phyloP scores from a whole-genome alignment of 1,140 invertebrate species.

The Sycophila sp. region DNA sequence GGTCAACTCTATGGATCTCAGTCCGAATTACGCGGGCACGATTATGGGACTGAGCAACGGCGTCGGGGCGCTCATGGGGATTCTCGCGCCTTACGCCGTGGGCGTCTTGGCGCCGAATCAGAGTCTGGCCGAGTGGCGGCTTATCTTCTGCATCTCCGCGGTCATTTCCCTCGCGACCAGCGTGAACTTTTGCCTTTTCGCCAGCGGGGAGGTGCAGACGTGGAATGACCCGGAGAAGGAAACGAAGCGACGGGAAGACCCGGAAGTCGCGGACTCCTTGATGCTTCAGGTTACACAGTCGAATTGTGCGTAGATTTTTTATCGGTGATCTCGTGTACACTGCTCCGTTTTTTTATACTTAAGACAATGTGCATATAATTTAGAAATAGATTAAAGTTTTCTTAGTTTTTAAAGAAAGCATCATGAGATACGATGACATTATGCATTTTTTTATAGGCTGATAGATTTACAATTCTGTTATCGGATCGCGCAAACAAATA shows the following conservation, averaged over 20 bases:
- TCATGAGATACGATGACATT: too few relatives aligned
- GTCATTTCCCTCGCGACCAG: background rate
- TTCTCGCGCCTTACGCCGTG: conserved; percentile 76
- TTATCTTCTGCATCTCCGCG: conserved; percentile 23
- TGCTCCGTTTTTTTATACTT: too few relatives aligned
- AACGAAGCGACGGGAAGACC: conserved; percentile 14
- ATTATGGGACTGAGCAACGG: conserved; percentile 73
- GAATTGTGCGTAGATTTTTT: too few relatives aligned
- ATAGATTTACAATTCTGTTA: too few relatives aligned
- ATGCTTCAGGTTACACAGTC: too few relatives aligned
- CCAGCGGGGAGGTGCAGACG: conserved; percentile 29
- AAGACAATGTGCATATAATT: too few relatives aligned
- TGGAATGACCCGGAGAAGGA: conserved; percentile 27
- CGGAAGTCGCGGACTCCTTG: too few relatives aligned
- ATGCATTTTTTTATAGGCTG: too few relatives aligned
- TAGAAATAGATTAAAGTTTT: too few relatives aligned
- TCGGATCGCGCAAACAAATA: too few relatives aligned
- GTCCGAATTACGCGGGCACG: conserved; percentile 76
- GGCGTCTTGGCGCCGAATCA: conserved; percentile 65
- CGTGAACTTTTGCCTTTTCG: background rate
- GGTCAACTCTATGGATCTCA: conserved; percentile 74
- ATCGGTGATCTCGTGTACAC: too few relatives aligned
- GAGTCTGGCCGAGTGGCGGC: conserved; percentile 20
- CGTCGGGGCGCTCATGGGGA: conserved; percentile 72
- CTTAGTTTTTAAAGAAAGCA: too few relatives aligned